Evolutionary conservation across 2,888 invertebrate species (phyloP), one percentile per base, ranked within the genome.

Genomic region (Polydrusus cervinus): DNA sequence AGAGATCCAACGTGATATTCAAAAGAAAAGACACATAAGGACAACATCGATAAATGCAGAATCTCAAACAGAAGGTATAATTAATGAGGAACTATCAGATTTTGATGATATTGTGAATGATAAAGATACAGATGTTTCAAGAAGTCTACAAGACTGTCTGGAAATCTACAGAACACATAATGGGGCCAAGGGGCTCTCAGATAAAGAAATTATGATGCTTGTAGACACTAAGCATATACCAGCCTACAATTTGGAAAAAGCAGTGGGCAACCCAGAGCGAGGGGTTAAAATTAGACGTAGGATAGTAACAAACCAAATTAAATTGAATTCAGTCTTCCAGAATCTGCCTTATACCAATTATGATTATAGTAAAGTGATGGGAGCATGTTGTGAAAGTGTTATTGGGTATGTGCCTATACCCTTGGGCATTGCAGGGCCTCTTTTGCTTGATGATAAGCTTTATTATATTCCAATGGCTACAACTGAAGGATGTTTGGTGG

Each of bases 301-400:
- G 81, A 89, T 96, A 0, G 86, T 96, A 0, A 89, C 90, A 3
- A 84, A 87, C 9, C 88, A 85, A 14, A 85, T 89, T 1, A 89
- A 89, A 57, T 86, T 89, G 3, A 91, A 92, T 40, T 74, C 78
- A 30, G 79, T 78, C 7, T 86, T 95, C 10, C 89, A 90, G 51
- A 90, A 91, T 79, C 88, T 97, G 70, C 97, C 98, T 0, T 97
- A 93, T 83, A 88, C 91, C 67, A 90, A 93, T 84, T 98, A 95
- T 85, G 96, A 97, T 86, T 98, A 97, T 84, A 92, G 91, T 71
- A 93, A 93, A 79, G 84, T 95, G 0, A 88, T 94, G 83, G 96
- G 97, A 71, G 93, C 95, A 11, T 99, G 99, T 85, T 99, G 98
- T 87, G 99, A 99, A 86, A 99, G 99, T 87, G 97, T 99, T 0